These are phyloP conservation scores for Myotis yumanensis DNA, from an alignment of 2,113 vertebrate genomes.

Conservation along the genomic window DNA sequence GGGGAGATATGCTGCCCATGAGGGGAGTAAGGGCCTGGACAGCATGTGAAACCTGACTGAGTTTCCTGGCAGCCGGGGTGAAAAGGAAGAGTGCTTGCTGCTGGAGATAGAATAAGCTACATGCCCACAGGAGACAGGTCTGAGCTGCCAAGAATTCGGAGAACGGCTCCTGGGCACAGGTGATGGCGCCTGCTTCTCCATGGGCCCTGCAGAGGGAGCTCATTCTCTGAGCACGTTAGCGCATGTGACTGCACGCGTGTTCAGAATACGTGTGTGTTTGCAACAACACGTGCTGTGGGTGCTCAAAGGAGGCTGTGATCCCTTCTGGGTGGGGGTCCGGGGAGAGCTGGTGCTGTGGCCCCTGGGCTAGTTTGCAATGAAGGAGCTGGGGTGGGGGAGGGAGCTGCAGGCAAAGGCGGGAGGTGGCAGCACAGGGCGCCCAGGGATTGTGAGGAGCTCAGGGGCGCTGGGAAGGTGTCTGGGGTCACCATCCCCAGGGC, in stretches of 20 bases:
- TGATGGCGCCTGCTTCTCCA: neutral
- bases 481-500: neutral
- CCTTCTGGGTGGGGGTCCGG: neutral
- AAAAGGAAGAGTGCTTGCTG: neutral
- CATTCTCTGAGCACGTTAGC: neutral
- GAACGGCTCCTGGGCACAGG: neutral
- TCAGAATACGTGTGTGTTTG: rapidly evolving
- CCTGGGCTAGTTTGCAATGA: neutral
- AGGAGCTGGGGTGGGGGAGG: neutral
- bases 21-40: neutral
- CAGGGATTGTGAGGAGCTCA: neutral
- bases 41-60: neutral
- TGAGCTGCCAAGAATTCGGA: neutral
- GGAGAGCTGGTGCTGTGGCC: neutral
- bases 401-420: neutral
- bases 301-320: neutral
- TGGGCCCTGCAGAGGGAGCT: neutral
- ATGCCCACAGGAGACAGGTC: neutral
- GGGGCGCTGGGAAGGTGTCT: neutral
- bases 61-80: neutral
- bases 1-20: neutral
- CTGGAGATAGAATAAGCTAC: neutral
- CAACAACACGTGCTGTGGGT: rapidly evolving
- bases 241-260: rapidly evolving
- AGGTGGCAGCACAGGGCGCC: neutral